Evolutionary conservation across 2,888 invertebrate genomes (phyloP).

Genomic region (Gastrophysa polygoni): DNA sequence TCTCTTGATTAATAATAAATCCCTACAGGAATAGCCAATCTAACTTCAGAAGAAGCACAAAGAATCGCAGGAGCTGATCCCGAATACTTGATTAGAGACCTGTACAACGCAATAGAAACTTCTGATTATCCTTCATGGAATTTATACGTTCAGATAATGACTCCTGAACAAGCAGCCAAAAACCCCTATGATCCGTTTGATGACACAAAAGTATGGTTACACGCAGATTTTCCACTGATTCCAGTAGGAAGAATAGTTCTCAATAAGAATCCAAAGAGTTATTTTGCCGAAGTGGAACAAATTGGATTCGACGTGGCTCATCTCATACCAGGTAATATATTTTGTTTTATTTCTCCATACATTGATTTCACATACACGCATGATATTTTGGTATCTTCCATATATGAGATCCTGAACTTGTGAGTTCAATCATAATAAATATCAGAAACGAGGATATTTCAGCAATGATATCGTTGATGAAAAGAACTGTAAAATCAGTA

Average conservation of each 20-base stretch:
- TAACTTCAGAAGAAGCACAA: conserved; percentile 71
- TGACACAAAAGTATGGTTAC: conserved; percentile 91
- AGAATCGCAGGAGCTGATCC: conserved; percentile 79
- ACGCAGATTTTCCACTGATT: conserved; percentile 84
- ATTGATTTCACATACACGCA: not conserved
- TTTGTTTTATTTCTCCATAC: conserved; percentile 7
- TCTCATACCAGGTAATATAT: conserved; percentile 69
- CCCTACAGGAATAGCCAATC: conserved; percentile 71
- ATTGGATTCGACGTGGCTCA: conserved; percentile 89
- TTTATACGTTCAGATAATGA: conserved; percentile 86
- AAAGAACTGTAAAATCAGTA: no score
- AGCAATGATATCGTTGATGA: no score
- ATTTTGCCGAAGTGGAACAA: conserved; percentile 94
- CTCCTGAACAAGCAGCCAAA: conserved; percentile 80
- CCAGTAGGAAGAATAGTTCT: conserved; percentile 86
- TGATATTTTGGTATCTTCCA: no score
- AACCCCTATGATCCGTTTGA: conserved; percentile 91
- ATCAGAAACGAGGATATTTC: no score
- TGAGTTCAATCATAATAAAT: no score
- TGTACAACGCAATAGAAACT: conserved; percentile 85
- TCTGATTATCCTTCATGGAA: conserved; percentile 81
- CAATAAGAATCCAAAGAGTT: conserved; percentile 88
- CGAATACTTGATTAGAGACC: conserved; percentile 86
- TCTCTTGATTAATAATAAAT: not conserved
- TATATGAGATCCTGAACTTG: no score